These are phyloP conservation scores for Xylota sylvarum DNA, from an alignment of 2,888 invertebrate genomes.

Conservation along the genomic window DNA sequence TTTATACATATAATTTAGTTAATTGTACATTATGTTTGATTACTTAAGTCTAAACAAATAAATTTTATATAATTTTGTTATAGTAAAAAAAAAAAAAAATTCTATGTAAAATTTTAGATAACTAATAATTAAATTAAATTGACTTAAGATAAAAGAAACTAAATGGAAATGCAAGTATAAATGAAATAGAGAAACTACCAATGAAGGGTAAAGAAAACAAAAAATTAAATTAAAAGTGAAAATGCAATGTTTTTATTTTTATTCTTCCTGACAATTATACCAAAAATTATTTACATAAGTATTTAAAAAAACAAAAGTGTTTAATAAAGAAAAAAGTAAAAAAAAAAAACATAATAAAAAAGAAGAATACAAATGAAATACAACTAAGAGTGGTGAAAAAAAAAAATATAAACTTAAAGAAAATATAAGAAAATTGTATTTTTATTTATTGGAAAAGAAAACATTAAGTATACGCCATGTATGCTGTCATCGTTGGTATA, in stretches of 20 bases:
- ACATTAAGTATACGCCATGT: too few relatives aligned
- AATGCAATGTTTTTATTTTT: conserved; percentile 42
- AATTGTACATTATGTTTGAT: conserved; percentile 13
- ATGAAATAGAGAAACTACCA: conserved; percentile 37
- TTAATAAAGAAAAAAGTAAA: conserved; percentile 25
- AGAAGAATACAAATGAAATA: conserved; percentile 47
- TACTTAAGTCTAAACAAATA: conserved; percentile 11
- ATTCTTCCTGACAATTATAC: conserved; percentile 68
- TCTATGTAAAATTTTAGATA: conserved; percentile 42
- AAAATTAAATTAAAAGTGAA: conserved; percentile 31
- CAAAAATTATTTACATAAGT: conserved; percentile 74
- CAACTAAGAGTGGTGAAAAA: conserved; percentile 61
- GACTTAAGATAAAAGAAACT: conserved; percentile 44
- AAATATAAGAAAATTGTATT: conserved; percentile 18
- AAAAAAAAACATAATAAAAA: conserved; percentile 16
- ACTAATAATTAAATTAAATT: conserved; percentile 39
- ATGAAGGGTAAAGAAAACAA: conserved; percentile 25
- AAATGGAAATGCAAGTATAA: conserved; percentile 55
- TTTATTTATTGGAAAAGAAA: background rate
- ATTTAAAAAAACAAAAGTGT: conserved; percentile 40
- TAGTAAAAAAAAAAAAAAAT: conserved; percentile 41
- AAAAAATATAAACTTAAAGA: conserved; percentile 61
- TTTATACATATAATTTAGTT: background rate
- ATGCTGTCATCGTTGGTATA: too few relatives aligned
- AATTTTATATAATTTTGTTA: conserved; percentile 42